A percentile compares a stretch with the other conserved stretches of the same genome.
phyloP scores from a whole-genome alignment of 2,888 invertebrate species.

The Anarsia innoxiella region DNA sequence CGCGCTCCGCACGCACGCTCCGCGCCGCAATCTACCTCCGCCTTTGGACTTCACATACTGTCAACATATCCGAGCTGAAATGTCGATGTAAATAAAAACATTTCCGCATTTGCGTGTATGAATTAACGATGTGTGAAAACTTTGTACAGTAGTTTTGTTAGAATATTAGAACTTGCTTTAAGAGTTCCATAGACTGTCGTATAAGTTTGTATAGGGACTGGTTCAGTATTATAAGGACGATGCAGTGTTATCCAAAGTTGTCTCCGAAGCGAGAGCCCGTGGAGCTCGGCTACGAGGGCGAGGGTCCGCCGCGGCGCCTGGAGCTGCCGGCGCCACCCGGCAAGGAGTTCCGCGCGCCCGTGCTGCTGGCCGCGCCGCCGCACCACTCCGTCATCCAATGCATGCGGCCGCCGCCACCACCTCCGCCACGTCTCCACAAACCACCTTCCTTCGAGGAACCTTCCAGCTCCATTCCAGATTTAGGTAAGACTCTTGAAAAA shows the following conservation, averaged over 20 bases:
- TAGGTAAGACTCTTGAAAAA: constrained; percentile 81
- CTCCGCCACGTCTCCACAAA: constrained; percentile 68
- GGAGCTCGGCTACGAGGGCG: constrained; percentile 51
- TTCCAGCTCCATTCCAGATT: constrained; percentile 90
- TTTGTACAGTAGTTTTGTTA: constrained; percentile 24
- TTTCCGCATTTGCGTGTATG: constrained; percentile 37
- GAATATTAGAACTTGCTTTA: constrained; percentile 9
- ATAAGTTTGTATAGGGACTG: constrained; percentile 17
- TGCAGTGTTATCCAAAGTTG: constrained; percentile 67
- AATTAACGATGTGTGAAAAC: constrained; percentile 28
- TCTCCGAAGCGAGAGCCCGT: constrained; percentile 60
- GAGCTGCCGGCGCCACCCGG: constrained; percentile 67
- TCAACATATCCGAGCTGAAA: constrained; percentile 39
- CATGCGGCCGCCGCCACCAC: constrained; percentile 67
- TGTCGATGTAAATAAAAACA: constrained; percentile 36
- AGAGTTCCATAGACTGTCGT: neutral
- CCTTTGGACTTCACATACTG: constrained; percentile 39
- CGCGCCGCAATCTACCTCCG: constrained; percentile 47
- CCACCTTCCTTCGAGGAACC: constrained; percentile 83
- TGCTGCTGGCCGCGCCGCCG: constrained; percentile 52
- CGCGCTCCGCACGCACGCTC: constrained; percentile 20
- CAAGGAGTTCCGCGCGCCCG: constrained; percentile 67
- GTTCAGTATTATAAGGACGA: constrained; percentile 39
- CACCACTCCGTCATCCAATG: constrained; percentile 69
- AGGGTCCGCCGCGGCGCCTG: constrained; percentile 51